Base-by-base conservation (phyloP, 2,797 vertebrate genomes). In the Harpagifer antarcticus region DNA sequence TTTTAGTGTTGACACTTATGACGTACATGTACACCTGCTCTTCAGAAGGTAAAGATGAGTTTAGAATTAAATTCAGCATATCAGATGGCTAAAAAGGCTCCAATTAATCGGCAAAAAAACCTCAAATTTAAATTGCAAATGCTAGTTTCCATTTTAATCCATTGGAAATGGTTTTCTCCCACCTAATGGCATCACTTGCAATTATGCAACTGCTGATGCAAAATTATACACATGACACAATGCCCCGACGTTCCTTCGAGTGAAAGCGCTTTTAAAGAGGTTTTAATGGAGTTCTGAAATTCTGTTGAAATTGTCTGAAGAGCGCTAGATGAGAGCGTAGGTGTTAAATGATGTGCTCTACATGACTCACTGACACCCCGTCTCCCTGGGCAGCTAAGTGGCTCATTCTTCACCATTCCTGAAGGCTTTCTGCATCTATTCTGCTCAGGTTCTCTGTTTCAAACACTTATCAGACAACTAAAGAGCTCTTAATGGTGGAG, bases 201-300 rank as follows among this genome's bases (percentile, higher is more conserved):
- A 91, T 91, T 90, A 89, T 88, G 64, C 59, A 5, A n/a, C 68
- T 42, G 82, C 73, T 90, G 88, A 91, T 92, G 88, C 90, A 86
- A 77, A 90, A 87, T 71, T 86, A 89, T 88, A 86, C 76, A 76
- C 53, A 23, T 70, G 86, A 89, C 86, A 89, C 86, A 82, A 79
- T 85, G 71, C 77, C 86, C 82, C 40, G 49, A 11, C 27, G 67
- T 88, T 85, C 64, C 68, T 84, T 58, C 78, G 61, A 16, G 43
- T 73, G 58, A 80, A 89, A 94, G 91, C 89, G 93, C 86, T 84
- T 78, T 83, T 91, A 88, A 92, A 93, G 91, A 88, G 89, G 79
- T 89, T 91, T 91, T 94, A 93, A 95, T 93, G 90, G 82, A 78
- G 81, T 92, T 92, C 81, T 87, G 87, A 93, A 91, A 93, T 92